Evolutionary conservation across 2,888 invertebrate species (phyloP).

Genomic region (Hyposoter dolosus): DNA sequence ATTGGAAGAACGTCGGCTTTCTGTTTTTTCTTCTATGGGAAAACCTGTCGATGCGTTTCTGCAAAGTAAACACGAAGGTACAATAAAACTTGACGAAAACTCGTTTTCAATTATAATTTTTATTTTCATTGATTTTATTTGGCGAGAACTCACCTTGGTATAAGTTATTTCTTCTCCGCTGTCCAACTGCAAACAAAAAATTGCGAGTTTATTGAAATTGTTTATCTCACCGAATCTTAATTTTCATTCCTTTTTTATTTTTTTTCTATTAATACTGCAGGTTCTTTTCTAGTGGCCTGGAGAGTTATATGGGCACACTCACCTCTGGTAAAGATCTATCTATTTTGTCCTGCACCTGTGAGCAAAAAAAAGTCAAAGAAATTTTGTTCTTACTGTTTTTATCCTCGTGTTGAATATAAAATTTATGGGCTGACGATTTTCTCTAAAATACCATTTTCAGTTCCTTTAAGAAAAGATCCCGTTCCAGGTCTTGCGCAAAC

Average conservation of each 20-base stretch:
- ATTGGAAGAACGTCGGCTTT: not conserved
- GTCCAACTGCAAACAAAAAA: not conserved
- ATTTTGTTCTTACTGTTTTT: not conserved
- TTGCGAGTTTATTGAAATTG: not conserved
- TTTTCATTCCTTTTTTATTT: not conserved
- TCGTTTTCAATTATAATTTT: not conserved
- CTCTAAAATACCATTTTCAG: not conserved
- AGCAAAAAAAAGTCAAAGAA: not conserved
- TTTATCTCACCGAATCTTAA: not conserved
- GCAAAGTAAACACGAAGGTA: not conserved
- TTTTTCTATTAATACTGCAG: not conserved
- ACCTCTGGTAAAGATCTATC: not conserved
- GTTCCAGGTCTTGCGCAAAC: not conserved
- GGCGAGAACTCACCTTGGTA: not conserved
- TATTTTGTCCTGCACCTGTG: not conserved
- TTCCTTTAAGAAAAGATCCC: not conserved
- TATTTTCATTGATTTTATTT: not conserved
- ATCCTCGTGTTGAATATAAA: not conserved
- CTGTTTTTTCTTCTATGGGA: not conserved
- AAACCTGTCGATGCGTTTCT: not conserved
- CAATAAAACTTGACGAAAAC: not conserved
- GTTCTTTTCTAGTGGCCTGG: not conserved
- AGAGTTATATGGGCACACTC: not conserved
- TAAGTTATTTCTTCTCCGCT: conserved; percentile 1
- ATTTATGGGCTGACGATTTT: not conserved